Percentiles rank a stretch among this genome's conserved stretches.
Evolutionary conservation across 2,797 vertebrate species (phyloP).

Genomic region (Poeciliopsis presidionis): DNA sequence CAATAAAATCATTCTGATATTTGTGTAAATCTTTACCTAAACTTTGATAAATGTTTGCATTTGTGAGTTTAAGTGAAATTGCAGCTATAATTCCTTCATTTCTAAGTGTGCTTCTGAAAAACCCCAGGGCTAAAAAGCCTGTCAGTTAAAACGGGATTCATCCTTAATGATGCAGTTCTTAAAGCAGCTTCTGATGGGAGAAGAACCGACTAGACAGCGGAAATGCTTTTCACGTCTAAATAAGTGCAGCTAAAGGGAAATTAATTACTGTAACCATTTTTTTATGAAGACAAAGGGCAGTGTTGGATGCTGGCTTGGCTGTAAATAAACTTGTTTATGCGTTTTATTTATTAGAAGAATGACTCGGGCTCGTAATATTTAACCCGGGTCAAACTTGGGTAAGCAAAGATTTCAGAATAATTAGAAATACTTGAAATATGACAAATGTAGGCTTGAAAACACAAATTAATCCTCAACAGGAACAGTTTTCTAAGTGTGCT

Average conservation of each 20-base stretch:
- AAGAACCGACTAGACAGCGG: not conserved
- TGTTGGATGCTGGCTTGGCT: not conserved
- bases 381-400: not conserved
- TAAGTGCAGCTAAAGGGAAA: constrained; percentile 18
- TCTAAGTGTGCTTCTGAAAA: not conserved
- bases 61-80: not conserved
- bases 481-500: constrained; percentile 3
- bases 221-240: constrained; percentile 34
- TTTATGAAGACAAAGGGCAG: not conserved
- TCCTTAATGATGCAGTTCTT: not conserved
- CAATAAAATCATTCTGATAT: not conserved
- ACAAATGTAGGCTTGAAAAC: constrained; percentile 7
- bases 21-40: not conserved
- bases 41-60: not conserved
- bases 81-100: not conserved
- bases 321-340: constrained; percentile 1
- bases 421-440: not conserved
- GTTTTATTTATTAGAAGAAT: not conserved
- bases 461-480: constrained; percentile 11
- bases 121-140: not conserved
- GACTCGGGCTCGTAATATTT: not conserved
- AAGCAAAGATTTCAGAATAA: not conserved
- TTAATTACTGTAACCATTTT: constrained; percentile 6
- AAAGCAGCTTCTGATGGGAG: constrained; percentile 21
- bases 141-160: not conserved